Evolutionary conservation across 2,113 vertebrate species (phyloP).

Genomic region (Mustelus asterias): DNA sequence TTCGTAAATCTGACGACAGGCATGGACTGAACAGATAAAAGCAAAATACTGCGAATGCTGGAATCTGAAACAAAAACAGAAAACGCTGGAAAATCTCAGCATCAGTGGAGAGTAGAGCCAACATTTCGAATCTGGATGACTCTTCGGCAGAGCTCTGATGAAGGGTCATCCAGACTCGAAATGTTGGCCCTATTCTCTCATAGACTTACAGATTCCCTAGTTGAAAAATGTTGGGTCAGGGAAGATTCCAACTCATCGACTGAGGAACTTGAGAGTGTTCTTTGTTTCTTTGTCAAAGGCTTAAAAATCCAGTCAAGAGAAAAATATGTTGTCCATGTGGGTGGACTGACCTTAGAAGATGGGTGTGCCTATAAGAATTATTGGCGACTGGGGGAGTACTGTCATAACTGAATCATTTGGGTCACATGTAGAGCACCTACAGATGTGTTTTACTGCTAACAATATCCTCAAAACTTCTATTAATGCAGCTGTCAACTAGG

Average conservation of each 20-base stretch:
- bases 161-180: no score
- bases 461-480: neutral
- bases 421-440: neutral
- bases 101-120: no score
- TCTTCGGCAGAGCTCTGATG: no score
- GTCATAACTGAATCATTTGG: neutral
- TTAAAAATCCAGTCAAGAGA: neutral
- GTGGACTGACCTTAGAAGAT: neutral
- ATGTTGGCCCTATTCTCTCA: no score
- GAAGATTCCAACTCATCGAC: neutral
- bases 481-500: neutral
- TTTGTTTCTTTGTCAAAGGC: neutral
- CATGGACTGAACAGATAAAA: no score
- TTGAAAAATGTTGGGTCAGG: neutral
- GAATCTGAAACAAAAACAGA: no score
- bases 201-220: neutral
- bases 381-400: no score
- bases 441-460: neutral
- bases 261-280: neutral
- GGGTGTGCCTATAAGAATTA: neutral
- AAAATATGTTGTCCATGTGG: neutral
- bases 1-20: neutral
- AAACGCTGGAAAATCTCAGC: no score
- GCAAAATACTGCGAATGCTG: no score
- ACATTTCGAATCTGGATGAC: no score